Evolutionary conservation across 2,113 vertebrate species (phyloP).

Genomic region (Motacilla alba): DNA sequence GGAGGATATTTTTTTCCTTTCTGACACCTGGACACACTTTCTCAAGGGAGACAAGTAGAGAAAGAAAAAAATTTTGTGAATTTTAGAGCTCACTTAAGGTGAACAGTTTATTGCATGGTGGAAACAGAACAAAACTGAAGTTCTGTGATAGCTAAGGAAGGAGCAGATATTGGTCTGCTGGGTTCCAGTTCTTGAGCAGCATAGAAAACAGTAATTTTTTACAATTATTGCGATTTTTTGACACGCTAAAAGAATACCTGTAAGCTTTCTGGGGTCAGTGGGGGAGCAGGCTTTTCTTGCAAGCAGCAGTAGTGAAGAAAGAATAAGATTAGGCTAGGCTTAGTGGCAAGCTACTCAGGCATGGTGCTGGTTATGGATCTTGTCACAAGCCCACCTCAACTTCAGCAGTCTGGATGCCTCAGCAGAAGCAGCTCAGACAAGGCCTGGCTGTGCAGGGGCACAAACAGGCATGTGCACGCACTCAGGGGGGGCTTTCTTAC

Average conservation of each 20-base stretch:
- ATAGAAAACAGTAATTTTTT: neutral
- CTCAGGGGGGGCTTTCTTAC: neutral
- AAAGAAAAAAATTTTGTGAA: neutral
- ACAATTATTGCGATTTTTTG: neutral
- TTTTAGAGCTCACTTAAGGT: neutral
- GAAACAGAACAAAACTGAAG: neutral
- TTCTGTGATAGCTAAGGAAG: neutral
- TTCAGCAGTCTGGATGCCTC: neutral
- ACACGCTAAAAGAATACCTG: neutral
- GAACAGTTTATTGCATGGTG: neutral
- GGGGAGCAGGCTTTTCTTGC: neutral
- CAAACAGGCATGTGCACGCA: accelerated
- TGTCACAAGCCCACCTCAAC: neutral
- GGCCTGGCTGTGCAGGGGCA: neutral
- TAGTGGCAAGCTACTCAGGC: neutral
- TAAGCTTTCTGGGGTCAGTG: neutral
- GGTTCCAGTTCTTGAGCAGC: neutral
- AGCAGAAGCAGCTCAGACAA: neutral
- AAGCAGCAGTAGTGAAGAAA: neutral
- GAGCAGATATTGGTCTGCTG: neutral
- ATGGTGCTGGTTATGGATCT: neutral
- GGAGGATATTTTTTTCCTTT: neutral
- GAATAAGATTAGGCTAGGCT: neutral
- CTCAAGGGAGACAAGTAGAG: neutral
- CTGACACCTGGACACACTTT: neutral